Conservation (phyloP, 2,797 vertebrate genomes). For the Micropoecilia bifurca region DNA sequence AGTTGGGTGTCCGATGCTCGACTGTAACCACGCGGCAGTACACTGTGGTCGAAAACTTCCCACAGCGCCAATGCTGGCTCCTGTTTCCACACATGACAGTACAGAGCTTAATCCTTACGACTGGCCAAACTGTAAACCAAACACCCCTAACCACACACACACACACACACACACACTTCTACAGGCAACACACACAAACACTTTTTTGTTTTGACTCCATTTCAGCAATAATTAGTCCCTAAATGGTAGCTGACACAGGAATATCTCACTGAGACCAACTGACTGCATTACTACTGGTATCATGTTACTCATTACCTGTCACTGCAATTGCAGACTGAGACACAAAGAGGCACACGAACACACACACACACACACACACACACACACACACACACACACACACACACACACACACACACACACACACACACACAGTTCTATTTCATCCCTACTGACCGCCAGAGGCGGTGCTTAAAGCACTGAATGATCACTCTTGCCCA, state of each 20-base stretch:
- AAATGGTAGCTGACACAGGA: conserved; percentile 68
- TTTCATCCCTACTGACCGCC: too few species aligned
- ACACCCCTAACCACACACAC: conserved; percentile 64
- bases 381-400: too few species aligned
- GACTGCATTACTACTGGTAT: conserved; percentile 57
- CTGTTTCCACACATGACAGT: conserved; percentile 77
- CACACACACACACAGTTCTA: conserved; percentile 12
- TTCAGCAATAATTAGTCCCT: conserved; percentile 74
- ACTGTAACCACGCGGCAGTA: conserved; percentile 57
- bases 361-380: conserved; percentile 14
- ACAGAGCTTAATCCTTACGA: conserved; percentile 71
- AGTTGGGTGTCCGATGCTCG: conserved; percentile 55
- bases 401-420: too few species aligned
- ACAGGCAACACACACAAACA: conserved; percentile 22
- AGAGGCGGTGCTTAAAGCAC: too few species aligned
- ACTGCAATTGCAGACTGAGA: conserved; percentile 34
- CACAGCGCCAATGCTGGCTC: conserved; percentile 71
- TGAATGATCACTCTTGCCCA: too few species aligned
- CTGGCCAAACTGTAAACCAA: conserved; percentile 77
- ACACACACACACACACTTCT: conserved; percentile 25
- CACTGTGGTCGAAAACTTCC: conserved; percentile 67
- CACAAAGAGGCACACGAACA: conserved; percentile 11
- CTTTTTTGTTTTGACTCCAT: conserved; percentile 68
- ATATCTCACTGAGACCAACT: conserved; percentile 69
- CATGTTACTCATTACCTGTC: conserved; percentile 63